Evolutionary conservation across 1,140 invertebrate genomes (phyloP).

Genomic region (Drosophila asahinai): DNA sequence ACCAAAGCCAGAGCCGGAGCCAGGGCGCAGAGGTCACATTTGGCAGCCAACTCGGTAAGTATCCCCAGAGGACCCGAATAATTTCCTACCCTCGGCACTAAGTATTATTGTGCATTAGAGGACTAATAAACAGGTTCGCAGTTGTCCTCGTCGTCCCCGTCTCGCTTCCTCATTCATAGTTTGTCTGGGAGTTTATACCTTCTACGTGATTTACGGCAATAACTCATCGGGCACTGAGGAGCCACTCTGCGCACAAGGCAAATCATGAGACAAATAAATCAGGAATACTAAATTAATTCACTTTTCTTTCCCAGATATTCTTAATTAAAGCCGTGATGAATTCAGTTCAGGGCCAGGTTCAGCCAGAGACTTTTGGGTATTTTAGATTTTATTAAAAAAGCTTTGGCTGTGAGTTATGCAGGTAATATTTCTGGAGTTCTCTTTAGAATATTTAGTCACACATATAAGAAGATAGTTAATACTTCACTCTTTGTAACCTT

Average conservation of each 20-base stretch:
- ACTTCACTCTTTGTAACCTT: neutral
- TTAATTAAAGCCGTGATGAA: slow-evolving; percentile 65
- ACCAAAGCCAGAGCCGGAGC: slow-evolving; percentile 2
- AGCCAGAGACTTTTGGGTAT: neutral
- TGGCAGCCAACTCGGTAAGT: slow-evolving; percentile 74
- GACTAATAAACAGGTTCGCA: slow-evolving; percentile 83
- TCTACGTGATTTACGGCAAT: slow-evolving; percentile 81
- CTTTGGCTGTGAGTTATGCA: neutral
- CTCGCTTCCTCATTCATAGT: slow-evolving; percentile 67
- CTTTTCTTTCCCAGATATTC: slow-evolving; percentile 47
- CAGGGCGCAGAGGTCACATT: slow-evolving; percentile 76
- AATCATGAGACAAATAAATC: slow-evolving; percentile 82
- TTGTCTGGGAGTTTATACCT: slow-evolving; percentile 71
- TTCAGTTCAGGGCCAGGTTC: neutral
- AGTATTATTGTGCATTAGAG: slow-evolving; percentile 84
- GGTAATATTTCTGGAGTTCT: neutral
- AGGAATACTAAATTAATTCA: slow-evolving; percentile 78
- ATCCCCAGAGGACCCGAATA: slow-evolving; percentile 73
- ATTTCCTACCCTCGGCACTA: slow-evolving; percentile 82
- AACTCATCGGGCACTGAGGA: slow-evolving; percentile 62
- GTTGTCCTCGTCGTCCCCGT: slow-evolving; percentile 22
- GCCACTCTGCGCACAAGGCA: slow-evolving; percentile 31
- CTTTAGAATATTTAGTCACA: fast-evolving
- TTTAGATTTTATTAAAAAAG: slow-evolving; percentile 1
- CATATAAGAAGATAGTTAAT: neutral